phyloP scores from a whole-genome alignment of 2,888 invertebrate genomes.

The Calameuta filiformis region DNA sequence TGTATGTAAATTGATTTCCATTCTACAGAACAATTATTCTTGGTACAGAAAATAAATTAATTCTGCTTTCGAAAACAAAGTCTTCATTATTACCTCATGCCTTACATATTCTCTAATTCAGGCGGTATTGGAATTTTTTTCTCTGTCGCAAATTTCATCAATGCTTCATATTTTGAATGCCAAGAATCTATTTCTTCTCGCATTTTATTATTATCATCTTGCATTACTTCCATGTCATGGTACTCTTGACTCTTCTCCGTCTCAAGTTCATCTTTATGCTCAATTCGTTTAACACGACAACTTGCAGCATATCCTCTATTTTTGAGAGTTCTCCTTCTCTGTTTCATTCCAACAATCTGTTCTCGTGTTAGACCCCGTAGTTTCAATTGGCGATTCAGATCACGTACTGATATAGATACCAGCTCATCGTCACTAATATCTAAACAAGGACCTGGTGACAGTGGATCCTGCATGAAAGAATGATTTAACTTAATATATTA shows the following conservation, averaged over 20 bases:
- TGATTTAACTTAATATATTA: background rate
- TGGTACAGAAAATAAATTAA: background rate
- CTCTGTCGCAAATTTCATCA: slow-evolving; percentile 81
- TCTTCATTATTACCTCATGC: background rate
- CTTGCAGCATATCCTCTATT: slow-evolving; percentile 94
- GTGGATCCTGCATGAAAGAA: slow-evolving; percentile 67
- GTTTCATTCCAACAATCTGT: slow-evolving; percentile 91
- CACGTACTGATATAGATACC: slow-evolving; percentile 88
- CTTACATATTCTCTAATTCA: slow-evolving; percentile 70
- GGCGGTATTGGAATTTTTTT: slow-evolving; percentile 81
- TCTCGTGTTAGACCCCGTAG: slow-evolving; percentile 83
- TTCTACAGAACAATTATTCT: background rate
- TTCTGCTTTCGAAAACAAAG: background rate
- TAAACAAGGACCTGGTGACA: slow-evolving; percentile 80
- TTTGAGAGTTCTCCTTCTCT: slow-evolving; percentile 89
- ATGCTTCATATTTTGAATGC: slow-evolving; percentile 81
- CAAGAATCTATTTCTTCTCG: slow-evolving; percentile 79
- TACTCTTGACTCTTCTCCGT: slow-evolving; percentile 81
- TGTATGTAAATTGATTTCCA: background rate
- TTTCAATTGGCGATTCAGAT: slow-evolving; percentile 88
- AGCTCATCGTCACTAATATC: slow-evolving; percentile 90
- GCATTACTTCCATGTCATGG: slow-evolving; percentile 82
- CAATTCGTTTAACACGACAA: slow-evolving; percentile 89
- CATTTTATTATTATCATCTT: slow-evolving; percentile 78
- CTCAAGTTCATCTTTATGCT: slow-evolving; percentile 90